Evolutionary conservation across 2,888 invertebrate species (phyloP).

Genomic region (Thereva unica): DNA sequence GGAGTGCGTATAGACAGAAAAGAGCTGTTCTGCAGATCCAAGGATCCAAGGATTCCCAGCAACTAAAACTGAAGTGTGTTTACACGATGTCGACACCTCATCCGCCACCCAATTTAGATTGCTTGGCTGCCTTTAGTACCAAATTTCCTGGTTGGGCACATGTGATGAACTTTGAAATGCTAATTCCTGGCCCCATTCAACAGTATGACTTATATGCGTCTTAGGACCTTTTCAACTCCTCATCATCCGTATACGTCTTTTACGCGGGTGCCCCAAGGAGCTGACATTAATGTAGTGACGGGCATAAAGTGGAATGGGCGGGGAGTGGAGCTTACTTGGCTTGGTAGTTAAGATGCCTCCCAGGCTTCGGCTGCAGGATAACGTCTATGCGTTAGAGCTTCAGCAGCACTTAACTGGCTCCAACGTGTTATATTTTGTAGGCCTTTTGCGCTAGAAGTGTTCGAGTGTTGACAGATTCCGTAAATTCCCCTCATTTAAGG

Average conservation of each 20-base stretch:
- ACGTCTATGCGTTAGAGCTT: constrained; percentile 22
- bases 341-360: constrained; percentile 4
- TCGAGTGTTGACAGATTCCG: too few species aligned
- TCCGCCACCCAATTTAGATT: not conserved
- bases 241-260: constrained; percentile 1
- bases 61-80: not conserved
- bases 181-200: constrained; percentile 1
- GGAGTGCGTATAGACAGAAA: constrained; percentile 19
- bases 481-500: too few species aligned
- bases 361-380: constrained; percentile 7
- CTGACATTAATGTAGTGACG: not conserved
- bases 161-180: constrained; percentile 15
- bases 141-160: not conserved
- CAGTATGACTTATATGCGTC: constrained; percentile 4
- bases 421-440: constrained; percentile 24
- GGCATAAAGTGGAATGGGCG: too few species aligned
- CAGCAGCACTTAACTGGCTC: constrained; percentile 27
- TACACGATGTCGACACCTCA: constrained; percentile 12
- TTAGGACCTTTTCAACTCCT: not conserved
- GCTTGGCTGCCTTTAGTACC: not conserved
- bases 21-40: too few species aligned
- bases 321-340: too few species aligned
- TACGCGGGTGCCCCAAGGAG: constrained; percentile 2
- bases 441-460: constrained; percentile 8
- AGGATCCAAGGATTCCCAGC: too few species aligned